These are phyloP conservation scores for Penaeus indicus DNA, from an alignment of 1,140 invertebrate genomes.

Conservation along the genomic window DNA sequence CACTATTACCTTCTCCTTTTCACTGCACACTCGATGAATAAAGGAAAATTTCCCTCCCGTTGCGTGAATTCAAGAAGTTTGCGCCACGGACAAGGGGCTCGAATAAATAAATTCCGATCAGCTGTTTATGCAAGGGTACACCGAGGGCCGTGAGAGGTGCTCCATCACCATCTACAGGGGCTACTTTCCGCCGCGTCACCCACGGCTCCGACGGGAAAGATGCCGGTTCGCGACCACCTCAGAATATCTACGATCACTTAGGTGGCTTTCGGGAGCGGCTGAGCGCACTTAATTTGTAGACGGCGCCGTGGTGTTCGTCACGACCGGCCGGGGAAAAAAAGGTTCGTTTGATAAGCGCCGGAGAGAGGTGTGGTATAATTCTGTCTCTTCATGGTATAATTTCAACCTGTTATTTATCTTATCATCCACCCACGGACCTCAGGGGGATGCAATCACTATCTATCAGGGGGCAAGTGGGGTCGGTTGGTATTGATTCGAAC, in stretches of 20 bases:
- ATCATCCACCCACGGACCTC: constrained; percentile 18
- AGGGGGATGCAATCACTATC: constrained; percentile 35
- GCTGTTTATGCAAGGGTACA: too few relatives aligned
- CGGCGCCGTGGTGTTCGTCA: constrained; percentile 19
- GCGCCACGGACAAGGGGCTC: too few relatives aligned
- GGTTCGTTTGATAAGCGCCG: constrained; percentile 3
- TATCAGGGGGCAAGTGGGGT: constrained; percentile 12
- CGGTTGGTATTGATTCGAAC: constrained; percentile 34
- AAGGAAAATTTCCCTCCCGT: too few relatives aligned
- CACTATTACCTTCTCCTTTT: too few relatives aligned
- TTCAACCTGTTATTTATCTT: constrained; percentile 30
- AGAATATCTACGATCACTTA: constrained; percentile 37
- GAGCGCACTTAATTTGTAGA: constrained; percentile 39
- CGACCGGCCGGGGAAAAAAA: constrained; percentile 14
- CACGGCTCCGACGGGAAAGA: background rate
- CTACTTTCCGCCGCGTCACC: constrained; percentile 30
- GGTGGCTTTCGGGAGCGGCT: constrained; percentile 11
- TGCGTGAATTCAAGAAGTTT: too few relatives aligned
- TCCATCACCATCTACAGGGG: constrained; percentile 33
- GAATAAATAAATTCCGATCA: too few relatives aligned
- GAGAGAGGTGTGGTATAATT: constrained; percentile 22
- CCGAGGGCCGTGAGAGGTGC: background rate
- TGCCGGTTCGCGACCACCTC: background rate
- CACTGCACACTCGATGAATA: too few relatives aligned
- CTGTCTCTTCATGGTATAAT: background rate